Percentiles rank a stretch among this genome's conserved stretches.
Conservation (phyloP, 2,888 invertebrate species). For the Caenorhabditis wallacei region DNA sequence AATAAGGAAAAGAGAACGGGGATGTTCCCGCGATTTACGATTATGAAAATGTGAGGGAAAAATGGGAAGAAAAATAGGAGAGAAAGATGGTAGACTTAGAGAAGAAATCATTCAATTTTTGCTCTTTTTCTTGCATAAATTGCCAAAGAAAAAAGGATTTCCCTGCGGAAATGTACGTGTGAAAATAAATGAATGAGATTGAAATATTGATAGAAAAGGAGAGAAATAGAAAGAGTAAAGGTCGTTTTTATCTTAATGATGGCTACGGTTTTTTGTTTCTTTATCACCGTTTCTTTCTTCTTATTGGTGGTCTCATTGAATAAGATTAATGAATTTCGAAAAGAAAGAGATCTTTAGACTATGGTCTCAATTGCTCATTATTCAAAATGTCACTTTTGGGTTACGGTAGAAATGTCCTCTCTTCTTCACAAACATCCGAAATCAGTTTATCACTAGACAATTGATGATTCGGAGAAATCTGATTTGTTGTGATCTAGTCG, state of each 20-base stretch:
- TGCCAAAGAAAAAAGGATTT: not conserved
- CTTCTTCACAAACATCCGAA: not conserved
- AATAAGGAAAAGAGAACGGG: not conserved
- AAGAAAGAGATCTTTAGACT: conserved; percentile 23
- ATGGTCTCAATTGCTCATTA: not conserved
- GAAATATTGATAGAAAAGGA: conserved; percentile 1
- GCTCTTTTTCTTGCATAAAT: not conserved
- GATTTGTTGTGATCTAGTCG: conserved; percentile 2
- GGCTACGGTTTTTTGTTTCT: conserved; percentile 10
- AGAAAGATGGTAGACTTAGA: not conserved
- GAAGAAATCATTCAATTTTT: not conserved
- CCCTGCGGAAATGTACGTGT: not conserved
- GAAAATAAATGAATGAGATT: conserved; percentile 11
- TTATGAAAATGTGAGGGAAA: not conserved
- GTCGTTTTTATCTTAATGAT: conserved; percentile 3
- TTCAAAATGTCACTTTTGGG: not conserved
- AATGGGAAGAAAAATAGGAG: not conserved
- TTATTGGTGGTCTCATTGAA: conserved; percentile 9
- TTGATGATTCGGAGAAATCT: not conserved
- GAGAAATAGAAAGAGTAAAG: conserved; percentile 13
- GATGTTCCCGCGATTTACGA: conserved; percentile 23
- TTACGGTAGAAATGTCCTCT: not conserved
- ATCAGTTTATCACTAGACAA: too few species aligned
- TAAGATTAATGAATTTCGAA: conserved; percentile 4
- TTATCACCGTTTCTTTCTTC: conserved; percentile 9